These are phyloP conservation scores for Pyrgus malvae DNA, from an alignment of 2,888 invertebrate genomes.

Conservation along the genomic window DNA sequence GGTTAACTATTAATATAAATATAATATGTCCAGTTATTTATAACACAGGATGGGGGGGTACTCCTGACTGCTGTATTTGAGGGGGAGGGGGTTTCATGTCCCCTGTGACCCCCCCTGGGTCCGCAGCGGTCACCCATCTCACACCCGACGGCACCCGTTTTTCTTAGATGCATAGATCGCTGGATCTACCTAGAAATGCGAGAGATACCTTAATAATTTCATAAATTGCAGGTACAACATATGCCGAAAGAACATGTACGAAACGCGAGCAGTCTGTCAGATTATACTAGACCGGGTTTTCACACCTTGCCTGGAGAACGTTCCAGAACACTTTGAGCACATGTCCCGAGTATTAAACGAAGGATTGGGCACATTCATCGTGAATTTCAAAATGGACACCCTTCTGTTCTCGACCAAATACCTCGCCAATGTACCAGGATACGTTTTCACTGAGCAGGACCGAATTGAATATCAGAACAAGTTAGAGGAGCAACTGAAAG, in stretches of 20 bases:
- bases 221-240: constrained; percentile 81
- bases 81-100: too few species aligned
- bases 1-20: too few species aligned
- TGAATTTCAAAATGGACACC: constrained; percentile 63
- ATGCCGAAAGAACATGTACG: constrained; percentile 79
- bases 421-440: constrained; percentile 74
- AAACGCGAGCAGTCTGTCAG: constrained; percentile 80
- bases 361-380: constrained; percentile 83
- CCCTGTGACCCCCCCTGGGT: too few species aligned
- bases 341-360: constrained; percentile 82
- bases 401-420: constrained; percentile 75
- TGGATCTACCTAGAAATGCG: too few species aligned
- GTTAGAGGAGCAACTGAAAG: constrained; percentile 34
- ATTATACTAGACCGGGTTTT: constrained; percentile 78
- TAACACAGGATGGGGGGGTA: too few species aligned
- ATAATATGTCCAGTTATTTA: too few species aligned
- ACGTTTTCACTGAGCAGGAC: constrained; percentile 51
- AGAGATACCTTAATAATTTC: background rate
- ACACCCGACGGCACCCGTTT: background rate
- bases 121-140: too few species aligned
- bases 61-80: too few species aligned
- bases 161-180: background rate
- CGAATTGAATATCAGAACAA: constrained; percentile 34
- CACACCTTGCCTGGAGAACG: constrained; percentile 75
- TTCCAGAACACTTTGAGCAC: constrained; percentile 78